Base-by-base conservation (phyloP, 1,140 invertebrate species). In the Anastrepha ludens region DNA sequence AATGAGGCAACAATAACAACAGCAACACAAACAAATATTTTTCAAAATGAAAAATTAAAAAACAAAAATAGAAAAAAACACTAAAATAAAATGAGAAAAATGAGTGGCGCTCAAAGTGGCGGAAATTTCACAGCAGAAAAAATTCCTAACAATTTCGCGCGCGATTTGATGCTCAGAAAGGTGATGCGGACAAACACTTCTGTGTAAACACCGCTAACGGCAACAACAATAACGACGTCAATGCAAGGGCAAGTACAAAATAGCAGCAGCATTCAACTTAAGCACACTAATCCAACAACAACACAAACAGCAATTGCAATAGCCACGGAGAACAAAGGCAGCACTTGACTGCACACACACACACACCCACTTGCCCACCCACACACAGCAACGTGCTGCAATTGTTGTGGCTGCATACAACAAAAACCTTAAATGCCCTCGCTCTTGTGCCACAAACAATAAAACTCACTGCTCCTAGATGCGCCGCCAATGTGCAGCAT, bases 111-210 rank as follows among this genome's bases (percentile, higher is more conserved):
- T 55, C 47, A 81, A 81, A 81, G 74, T 81, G 74, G 47, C 74
- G 74, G 47, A 81, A 81, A 50, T 20, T 55, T 50, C 44, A 81
- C 47, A 55, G 20, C 44, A 13, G 47, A 81, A 81, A 47, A 50
- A 81, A 81, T 13, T 55, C 74, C 74, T 81, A 81, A 55, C 74
- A 81, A 81, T 55, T 81, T 81, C 29, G 74, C 74, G 74, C 74
- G 74, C 74, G 74, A 81, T 81, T 81, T 81, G 47, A 55, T 81
- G 47, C 74, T 50, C 74, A 81, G 15, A 29, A 81, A 81, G 74
- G 74, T 81, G 74, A 81, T 50, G 74, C 74, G 74, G 47, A 81
- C 74, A 55, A 55, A 58, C 74, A 55, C 44, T 81, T 81, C 20
- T 17, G 17, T 9, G n/a, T 55, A 81, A 81, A 55, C 50, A 81